phyloP scores from a whole-genome alignment of 2,888 invertebrate species.

The Meandrusa payeni region DNA sequence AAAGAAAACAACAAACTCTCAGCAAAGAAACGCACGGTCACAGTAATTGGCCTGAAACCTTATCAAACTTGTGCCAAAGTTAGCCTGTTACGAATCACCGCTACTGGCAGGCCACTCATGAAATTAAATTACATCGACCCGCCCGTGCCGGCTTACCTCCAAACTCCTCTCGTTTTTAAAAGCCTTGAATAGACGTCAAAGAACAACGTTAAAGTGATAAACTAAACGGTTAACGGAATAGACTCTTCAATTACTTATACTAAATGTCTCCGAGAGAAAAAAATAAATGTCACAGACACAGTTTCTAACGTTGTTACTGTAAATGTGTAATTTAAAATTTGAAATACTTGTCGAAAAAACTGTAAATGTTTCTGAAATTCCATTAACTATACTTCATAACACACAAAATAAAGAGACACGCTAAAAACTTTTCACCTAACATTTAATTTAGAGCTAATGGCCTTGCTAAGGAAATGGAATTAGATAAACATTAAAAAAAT shows the following conservation, averaged over 20 bases:
- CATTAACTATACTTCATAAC: too few species aligned
- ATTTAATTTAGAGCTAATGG: too few species aligned
- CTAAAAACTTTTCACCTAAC: too few species aligned
- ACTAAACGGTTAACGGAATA: not conserved
- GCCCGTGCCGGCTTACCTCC: constrained; percentile 43
- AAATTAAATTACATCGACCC: constrained; percentile 68
- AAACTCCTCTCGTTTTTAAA: constrained; percentile 56
- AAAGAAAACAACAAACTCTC: constrained; percentile 23
- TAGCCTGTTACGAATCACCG: constrained; percentile 62
- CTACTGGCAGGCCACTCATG: constrained; percentile 60
- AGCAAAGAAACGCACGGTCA: constrained; percentile 31
- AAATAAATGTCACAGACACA: too few species aligned
- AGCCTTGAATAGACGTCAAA: constrained; percentile 35
- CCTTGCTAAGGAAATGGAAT: too few species aligned
- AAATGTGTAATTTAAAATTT: too few species aligned
- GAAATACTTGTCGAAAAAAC: too few species aligned
- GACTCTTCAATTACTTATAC: not conserved
- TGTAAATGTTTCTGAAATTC: too few species aligned
- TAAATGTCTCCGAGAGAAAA: constrained; percentile 6
- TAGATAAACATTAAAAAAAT: too few species aligned
- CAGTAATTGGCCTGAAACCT: constrained; percentile 59
- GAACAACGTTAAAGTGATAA: constrained; percentile 25
- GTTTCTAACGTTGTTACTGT: too few species aligned
- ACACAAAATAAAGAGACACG: too few species aligned
- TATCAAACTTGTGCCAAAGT: constrained; percentile 64